Evolutionary conservation across 2,888 invertebrate genomes (phyloP), one percentile per base, ranked within the genome.

Genomic region (Sicus ferrugineus): DNA sequence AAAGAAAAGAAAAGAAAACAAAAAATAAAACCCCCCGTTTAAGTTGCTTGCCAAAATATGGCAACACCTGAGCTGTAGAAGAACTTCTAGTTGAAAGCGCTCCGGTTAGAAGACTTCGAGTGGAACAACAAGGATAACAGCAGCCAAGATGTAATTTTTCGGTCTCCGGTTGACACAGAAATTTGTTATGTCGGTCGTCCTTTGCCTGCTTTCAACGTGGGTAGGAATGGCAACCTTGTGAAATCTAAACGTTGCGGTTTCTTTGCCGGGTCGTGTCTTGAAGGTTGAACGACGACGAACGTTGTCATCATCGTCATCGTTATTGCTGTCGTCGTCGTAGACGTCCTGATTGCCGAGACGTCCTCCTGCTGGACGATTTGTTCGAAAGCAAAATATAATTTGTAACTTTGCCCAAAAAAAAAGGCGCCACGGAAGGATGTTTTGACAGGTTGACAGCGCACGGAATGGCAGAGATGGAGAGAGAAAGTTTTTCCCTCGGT

Each of bases 221-320:
- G 21, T 23, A 19, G 19, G 11, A 16, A 11, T 64, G 34, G 52
- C 52, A 64, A 26, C 30, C 19, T 28, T 23, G 21, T 19, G 6
- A 31, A 52, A 30, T 34, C 38, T 52, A 42, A 66, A 67, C 67
- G 67, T 46, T 67, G 67, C 58, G 67, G 67, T 58, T 59, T 19
- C 59, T 59, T 67, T 46, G 67, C n/a, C n/a, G 19, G 21, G 61
- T 68, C 63, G 52, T 70, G 68, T 71, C 73, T 72, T 70, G 59
- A 69, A 67, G 66, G 58, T 58, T 38, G 70, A 26, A 54, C 26
- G 19, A 5, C 19, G 31, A 21, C 63, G 52, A 16, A 19, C 11
- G 30, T 34, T 50, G 42, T 58, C 68, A 73, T 69, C 61, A 64
- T 67, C 70, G 69, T 72, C 73, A 68, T 67, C 70, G 68, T 70